phyloP scores from a whole-genome alignment of 2,113 vertebrate genomes.

The Haemorhous mexicanus region DNA sequence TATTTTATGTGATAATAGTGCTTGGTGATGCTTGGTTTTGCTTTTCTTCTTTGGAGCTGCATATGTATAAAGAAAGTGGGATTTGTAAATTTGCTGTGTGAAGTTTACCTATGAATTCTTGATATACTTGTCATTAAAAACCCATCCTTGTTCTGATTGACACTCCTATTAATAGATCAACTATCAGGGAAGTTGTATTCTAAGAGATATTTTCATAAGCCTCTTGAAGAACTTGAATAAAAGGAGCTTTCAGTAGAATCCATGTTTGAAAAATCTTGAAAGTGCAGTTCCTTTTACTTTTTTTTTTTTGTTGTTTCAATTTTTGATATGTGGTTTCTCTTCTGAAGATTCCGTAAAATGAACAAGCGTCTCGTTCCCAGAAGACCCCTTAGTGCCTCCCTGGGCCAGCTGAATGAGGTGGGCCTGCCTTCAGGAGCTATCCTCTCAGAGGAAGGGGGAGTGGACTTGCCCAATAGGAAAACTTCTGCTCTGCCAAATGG shows the following conservation, averaged over 20 bases:
- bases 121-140: background rate
- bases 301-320: background rate
- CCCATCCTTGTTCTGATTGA: background rate
- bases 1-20: background rate
- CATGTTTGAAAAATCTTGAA: background rate
- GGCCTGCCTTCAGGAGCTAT: slow-evolving; percentile 84
- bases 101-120: background rate
- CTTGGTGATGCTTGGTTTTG: background rate
- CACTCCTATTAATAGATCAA: background rate
- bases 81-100: background rate
- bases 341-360: slow-evolving; percentile 93
- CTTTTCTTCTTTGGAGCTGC: background rate
- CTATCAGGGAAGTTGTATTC: background rate
- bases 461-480: slow-evolving; percentile 86
- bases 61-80: background rate
- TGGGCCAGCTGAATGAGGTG: slow-evolving; percentile 86
- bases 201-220: background rate
- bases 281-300: background rate
- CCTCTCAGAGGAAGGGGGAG: slow-evolving; percentile 85
- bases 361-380: slow-evolving; percentile 92
- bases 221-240: background rate
- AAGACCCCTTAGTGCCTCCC: slow-evolving; percentile 83
- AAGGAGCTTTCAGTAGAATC: background rate
- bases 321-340: background rate
- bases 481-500: slow-evolving; percentile 88